Percentiles rank a stretch among this genome's conserved stretches.
Conservation (phyloP, 2,113 vertebrate genomes). For the Ammodytes dubius region DNA sequence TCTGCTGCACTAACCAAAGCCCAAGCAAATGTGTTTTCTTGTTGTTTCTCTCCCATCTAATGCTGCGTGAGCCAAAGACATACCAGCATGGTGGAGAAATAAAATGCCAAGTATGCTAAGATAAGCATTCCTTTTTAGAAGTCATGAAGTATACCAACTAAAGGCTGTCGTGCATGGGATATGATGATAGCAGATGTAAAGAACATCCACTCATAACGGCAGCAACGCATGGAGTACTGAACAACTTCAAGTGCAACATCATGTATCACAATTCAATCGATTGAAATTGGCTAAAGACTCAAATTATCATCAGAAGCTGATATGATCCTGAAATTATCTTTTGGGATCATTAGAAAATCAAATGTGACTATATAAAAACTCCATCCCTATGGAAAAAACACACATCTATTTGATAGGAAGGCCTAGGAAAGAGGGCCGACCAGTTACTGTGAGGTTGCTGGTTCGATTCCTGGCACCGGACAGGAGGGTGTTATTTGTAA, state of each 20-base stretch:
- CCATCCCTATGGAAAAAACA: too few relatives aligned
- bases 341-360: constrained; percentile 11
- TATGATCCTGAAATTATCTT: not conserved
- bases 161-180: not conserved
- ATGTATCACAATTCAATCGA: not conserved
- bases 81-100: not conserved
- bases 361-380: not conserved
- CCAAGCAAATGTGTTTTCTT: not conserved
- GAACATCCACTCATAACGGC: not conserved
- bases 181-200: constrained; percentile 9
- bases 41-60: not conserved
- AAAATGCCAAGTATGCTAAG: constrained; percentile 30
- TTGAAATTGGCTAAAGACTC: not conserved
- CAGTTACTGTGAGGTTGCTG: too few relatives aligned
- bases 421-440: too few relatives aligned
- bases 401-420: too few relatives aligned
- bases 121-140: constrained; percentile 10
- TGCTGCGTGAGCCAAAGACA: not conserved
- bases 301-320: not conserved
- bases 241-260: not conserved
- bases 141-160: constrained; percentile 19
- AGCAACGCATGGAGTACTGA: not conserved
- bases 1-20: not conserved
- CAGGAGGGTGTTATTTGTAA: too few relatives aligned
- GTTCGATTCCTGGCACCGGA: too few relatives aligned